A percentile compares a stretch with the other conserved stretches of the same genome.
Evolutionary conservation across 2,113 vertebrate genomes (phyloP).

Genomic region (Clarias macrocephalus): DNA sequence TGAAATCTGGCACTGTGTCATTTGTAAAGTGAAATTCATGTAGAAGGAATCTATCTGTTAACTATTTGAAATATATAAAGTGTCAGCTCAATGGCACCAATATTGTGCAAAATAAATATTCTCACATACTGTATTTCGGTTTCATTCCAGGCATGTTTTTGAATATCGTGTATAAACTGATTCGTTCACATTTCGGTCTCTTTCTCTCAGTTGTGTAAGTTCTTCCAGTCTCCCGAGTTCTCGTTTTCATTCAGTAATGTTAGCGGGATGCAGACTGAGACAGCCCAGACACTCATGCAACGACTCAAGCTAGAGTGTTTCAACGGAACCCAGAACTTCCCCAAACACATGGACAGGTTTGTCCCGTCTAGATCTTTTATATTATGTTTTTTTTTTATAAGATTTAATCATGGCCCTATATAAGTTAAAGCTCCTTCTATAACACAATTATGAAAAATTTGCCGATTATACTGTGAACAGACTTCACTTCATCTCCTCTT

Average conservation of each 20-base stretch:
- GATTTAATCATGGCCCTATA: background rate
- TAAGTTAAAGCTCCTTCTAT: background rate
- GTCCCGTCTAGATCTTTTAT: background rate
- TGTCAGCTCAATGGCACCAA: background rate
- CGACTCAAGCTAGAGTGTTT: slow-evolving; percentile 46
- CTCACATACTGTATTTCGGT: background rate
- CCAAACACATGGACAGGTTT: slow-evolving; percentile 50
- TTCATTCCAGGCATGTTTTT: background rate
- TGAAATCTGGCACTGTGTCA: background rate
- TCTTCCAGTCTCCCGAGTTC: slow-evolving; percentile 49
- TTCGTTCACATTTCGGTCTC: background rate
- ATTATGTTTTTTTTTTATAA: background rate
- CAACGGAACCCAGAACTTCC: slow-evolving; percentile 25
- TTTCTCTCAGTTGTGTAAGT: slow-evolving; percentile 61
- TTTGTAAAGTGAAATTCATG: background rate
- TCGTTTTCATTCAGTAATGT: slow-evolving; percentile 32
- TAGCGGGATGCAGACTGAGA: background rate
- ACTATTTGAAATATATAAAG: background rate
- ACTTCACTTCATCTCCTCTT: background rate
- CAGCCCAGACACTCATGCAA: slow-evolving; percentile 37
- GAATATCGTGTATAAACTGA: background rate
- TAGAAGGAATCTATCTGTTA: background rate
- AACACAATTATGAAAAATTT: background rate
- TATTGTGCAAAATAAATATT: background rate
- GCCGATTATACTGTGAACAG: background rate